Conservation (phyloP, 92 coral and sea anemone genomes). For the Parazoanthus swiftii region DNA sequence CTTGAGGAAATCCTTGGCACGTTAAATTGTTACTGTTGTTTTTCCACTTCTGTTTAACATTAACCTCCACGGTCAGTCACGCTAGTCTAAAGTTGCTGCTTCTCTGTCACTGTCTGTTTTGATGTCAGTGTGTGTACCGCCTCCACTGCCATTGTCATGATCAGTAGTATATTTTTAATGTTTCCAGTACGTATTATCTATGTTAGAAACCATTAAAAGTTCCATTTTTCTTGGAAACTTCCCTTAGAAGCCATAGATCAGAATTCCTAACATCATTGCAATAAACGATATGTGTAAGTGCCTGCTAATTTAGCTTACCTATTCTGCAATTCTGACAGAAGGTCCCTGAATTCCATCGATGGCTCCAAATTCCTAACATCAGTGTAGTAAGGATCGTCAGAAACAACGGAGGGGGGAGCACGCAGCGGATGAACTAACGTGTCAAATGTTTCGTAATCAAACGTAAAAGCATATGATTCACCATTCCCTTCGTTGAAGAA, state of each 20-base stretch:
- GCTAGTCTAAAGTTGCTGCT: too few species aligned
- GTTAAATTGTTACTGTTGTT: too few species aligned
- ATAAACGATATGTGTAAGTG: background rate
- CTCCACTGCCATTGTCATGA: too few species aligned
- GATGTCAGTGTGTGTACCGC: too few species aligned
- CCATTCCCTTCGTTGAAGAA: conserved; percentile 38
- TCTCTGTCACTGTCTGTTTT: too few species aligned
- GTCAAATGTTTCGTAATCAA: conserved; percentile 26
- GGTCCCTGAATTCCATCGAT: background rate
- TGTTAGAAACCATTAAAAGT: too few species aligned
- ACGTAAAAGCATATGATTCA: conserved; percentile 29
- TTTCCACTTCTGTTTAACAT: too few species aligned
- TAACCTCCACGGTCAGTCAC: too few species aligned
- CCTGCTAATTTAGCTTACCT: background rate
- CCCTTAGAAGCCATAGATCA: background rate
- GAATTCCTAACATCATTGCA: conserved; percentile 4
- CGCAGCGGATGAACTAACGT: conserved; percentile 35
- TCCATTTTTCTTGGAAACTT: too few species aligned
- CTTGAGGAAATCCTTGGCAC: too few species aligned
- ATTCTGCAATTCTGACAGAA: background rate
- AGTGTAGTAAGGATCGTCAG: conserved; percentile 27
- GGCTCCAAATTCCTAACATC: conserved; percentile 20
- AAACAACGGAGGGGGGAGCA: conserved; percentile 33
- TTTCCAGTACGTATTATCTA: too few species aligned
- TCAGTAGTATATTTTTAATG: too few species aligned